Conservation (phyloP, 2,113 vertebrate species). For the Heptranchias perlo region DNA sequence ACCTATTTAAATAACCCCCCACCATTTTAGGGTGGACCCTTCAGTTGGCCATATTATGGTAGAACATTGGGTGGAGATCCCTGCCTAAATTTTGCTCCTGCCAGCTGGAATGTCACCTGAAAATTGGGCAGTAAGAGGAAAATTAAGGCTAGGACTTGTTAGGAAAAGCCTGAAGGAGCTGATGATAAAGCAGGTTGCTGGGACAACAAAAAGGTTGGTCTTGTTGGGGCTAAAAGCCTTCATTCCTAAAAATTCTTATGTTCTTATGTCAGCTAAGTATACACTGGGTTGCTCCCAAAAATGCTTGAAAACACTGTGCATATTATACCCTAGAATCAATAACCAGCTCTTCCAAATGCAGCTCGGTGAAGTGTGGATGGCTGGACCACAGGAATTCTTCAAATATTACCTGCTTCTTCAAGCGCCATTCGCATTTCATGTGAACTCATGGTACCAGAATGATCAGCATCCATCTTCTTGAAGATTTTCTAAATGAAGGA, state of each 20-base stretch:
- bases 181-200: background rate
- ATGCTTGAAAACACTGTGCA: no score
- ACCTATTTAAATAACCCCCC: background rate
- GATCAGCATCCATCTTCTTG: constrained; percentile 62
- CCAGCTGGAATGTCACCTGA: background rate
- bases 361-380: background rate
- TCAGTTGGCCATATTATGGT: background rate
- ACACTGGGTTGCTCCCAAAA: no score
- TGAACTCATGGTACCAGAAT: constrained; percentile 65
- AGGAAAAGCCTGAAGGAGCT: background rate
- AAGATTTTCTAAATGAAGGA: constrained; percentile 60
- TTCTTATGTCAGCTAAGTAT: background rate
- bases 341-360: background rate
- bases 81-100: background rate
- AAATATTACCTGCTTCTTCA: constrained; percentile 57
- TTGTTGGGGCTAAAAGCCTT: background rate
- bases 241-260: background rate
- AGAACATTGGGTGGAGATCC: background rate
- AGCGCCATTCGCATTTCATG: constrained; percentile 66
- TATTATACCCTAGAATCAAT: background rate
- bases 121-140: background rate
- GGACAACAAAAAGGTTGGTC: background rate
- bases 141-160: background rate
- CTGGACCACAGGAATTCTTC: constrained; percentile 9
- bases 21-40: background rate